A percentile compares a stretch with the other conserved stretches of the same genome.
Conservation (phyloP, 2,888 invertebrate genomes). For the Melanchra persicariae region DNA sequence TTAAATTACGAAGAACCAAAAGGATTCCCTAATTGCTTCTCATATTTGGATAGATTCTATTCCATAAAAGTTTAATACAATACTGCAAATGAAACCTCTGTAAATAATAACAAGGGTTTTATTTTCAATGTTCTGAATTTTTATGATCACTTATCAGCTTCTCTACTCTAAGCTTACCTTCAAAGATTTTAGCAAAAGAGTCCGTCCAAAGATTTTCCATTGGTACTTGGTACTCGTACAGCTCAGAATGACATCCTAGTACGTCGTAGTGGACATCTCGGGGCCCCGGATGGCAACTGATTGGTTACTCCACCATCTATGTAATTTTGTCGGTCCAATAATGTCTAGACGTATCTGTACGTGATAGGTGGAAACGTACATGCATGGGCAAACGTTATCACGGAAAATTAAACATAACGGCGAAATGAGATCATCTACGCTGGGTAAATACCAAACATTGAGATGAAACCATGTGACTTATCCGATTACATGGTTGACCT, state of each 20-base stretch:
- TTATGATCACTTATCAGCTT: not conserved
- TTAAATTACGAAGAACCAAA: not conserved
- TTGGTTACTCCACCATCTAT: not conserved
- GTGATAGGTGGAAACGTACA: constrained; percentile 9
- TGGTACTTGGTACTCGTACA: too few species aligned
- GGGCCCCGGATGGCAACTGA: not conserved
- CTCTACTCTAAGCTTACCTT: not conserved
- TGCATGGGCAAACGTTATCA: constrained; percentile 32
- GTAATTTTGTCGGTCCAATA: constrained; percentile 3
- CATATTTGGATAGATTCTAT: constrained; percentile 29
- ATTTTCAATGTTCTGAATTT: constrained; percentile 17
- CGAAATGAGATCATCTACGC: constrained; percentile 62
- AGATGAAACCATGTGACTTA: constrained; percentile 51
- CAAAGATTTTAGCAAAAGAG: not conserved
- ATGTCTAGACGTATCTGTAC: constrained; percentile 11
- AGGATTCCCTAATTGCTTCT: constrained; percentile 27
- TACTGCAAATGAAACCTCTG: not conserved
- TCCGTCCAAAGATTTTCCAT: not conserved
- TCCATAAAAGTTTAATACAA: not conserved
- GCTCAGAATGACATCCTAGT: not conserved
- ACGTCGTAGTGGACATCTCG: too few species aligned
- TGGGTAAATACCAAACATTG: constrained; percentile 54
- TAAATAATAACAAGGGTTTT: constrained; percentile 16
- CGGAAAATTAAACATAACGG: constrained; percentile 59
- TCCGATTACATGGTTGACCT: constrained; percentile 58